Evolutionary conservation across 1,140 invertebrate species (phyloP).

Genomic region (Zeugodacus cucurbitae): DNA sequence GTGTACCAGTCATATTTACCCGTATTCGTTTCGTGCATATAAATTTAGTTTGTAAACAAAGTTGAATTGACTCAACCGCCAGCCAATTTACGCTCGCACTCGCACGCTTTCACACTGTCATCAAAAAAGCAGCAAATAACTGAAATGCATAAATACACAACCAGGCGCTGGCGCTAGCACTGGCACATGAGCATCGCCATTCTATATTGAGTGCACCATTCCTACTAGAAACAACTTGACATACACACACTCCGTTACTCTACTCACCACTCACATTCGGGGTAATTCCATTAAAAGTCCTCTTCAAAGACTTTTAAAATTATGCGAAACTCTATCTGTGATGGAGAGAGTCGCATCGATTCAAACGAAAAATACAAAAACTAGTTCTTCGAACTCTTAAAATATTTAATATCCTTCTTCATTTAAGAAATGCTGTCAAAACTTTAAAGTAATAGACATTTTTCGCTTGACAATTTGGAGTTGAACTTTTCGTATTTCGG

Average conservation of each 20-base stretch:
- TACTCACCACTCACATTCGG: too few species aligned
- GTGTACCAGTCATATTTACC: background rate
- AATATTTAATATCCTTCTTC: background rate
- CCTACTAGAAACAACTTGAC: background rate
- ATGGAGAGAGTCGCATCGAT: too few species aligned
- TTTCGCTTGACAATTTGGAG: background rate
- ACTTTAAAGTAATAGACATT: background rate
- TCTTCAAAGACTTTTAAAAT: too few species aligned
- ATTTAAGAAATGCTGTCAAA: background rate
- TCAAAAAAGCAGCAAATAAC: background rate
- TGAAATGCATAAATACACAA: background rate
- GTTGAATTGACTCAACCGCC: conserved; percentile 15
- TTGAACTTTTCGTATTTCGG: background rate
- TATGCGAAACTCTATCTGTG: too few species aligned
- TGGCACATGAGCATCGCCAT: background rate
- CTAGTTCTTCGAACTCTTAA: background rate
- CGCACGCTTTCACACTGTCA: background rate
- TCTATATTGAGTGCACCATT: background rate
- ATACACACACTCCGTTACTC: background rate
- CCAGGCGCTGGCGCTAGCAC: background rate
- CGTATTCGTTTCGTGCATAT: background rate
- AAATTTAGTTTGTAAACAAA: background rate
- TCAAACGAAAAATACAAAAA: background rate
- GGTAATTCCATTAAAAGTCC: too few species aligned
- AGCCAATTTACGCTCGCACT: background rate